Evolutionary conservation across 1,140 invertebrate genomes (phyloP).

Genomic region (Aphaenogaster floridana): DNA sequence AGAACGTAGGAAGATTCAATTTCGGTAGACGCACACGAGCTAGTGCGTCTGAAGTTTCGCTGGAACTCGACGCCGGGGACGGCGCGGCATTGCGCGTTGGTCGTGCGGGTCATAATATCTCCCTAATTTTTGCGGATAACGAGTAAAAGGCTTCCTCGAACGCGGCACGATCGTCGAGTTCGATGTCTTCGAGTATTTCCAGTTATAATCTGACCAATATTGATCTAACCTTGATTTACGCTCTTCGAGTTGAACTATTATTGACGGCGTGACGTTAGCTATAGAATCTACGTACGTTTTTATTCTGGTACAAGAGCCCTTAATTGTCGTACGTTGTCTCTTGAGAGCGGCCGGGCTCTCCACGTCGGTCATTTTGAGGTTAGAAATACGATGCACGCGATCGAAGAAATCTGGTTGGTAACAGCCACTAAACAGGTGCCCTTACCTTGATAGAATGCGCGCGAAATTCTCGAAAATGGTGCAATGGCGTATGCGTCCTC

Average conservation of each 20-base stretch:
- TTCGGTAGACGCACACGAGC: not conserved
- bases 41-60: too few species aligned
- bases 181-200: not conserved
- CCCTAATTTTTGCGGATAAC: not conserved
- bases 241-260: conserved; percentile 3
- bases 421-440: too few species aligned
- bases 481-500: too few species aligned
- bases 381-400: too few species aligned
- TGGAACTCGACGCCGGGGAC: too few species aligned
- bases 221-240: not conserved
- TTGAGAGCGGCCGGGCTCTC: not conserved
- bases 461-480: too few species aligned
- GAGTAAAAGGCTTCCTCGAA: conserved; percentile 20
- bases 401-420: not conserved
- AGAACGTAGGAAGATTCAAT: not conserved
- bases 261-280: too few species aligned
- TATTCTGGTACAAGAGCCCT: not conserved
- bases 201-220: conserved; percentile 15
- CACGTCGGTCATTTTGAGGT: too few species aligned
- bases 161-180: not conserved
- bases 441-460: too few species aligned
- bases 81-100: too few species aligned
- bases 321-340: not conserved
- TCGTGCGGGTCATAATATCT: too few species aligned
- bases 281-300: not conserved